Evolutionary conservation across 2,113 vertebrate genomes (phyloP), one percentile per base, ranked within the genome.

Genomic region (Apeltes quadracus): DNA sequence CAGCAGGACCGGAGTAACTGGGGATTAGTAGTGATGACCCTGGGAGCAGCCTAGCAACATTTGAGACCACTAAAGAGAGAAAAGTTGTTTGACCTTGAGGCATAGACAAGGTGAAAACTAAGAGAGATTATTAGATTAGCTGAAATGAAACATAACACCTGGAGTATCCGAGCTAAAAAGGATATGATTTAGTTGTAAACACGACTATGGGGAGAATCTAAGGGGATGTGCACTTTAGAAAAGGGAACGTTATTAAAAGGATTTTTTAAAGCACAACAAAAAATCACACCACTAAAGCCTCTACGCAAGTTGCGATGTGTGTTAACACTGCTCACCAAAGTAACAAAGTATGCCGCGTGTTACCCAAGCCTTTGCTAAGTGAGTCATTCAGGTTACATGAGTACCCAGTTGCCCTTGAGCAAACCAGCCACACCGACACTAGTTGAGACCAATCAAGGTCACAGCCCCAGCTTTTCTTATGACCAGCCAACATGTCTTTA

Each of bases 21-120:
- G 85, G 96, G 96, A 97, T 98, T 98, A 98, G 78, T 88, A 91
- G 91, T 92, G 95, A 96, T 95, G 95, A 93, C 93, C 92, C 78
- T 90, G 86, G 92, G 95, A 95, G 94, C 94, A 95, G 91, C 83
- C 68, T 59, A 84, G 93, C 79, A 96, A 96, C 94, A 97, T 96
- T 94, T 95, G 96, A 97, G 96, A 97, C 95, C 91, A 92, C 95
- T 96, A 94, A 96, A 95, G 93, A 95, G 90, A 94, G 91, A 91
- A 89, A 91, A 94, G 93, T 94, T 93, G 94, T 92, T 92, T 92
- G 90, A 93, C 92, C 92, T 93, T 93, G 84, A 91, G 91, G 91
- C 90, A 90, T 82, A 82, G 88, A 93, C 92, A 91, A 93, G 92
- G 92, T 93, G 92, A 92, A 93, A 93, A 93, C 90, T 90, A 92